Percentiles rank a stretch among this genome's conserved stretches.
phyloP scores from a whole-genome alignment of 2,113 vertebrate genomes.

The Zeus faber region DNA sequence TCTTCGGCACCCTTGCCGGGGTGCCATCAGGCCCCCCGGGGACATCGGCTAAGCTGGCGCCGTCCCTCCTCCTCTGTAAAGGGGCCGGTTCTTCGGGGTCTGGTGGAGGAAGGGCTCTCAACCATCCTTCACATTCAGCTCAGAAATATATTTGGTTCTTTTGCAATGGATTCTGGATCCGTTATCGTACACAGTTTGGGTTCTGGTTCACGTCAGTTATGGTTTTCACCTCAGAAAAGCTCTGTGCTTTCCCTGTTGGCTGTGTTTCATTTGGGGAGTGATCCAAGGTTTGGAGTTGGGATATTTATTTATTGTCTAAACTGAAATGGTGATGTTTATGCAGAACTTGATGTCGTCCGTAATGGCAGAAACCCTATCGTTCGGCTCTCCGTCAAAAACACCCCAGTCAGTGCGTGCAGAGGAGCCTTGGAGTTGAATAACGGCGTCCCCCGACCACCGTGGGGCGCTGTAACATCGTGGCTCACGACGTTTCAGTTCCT shows the following conservation, averaged over 20 bases:
- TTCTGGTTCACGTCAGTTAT: too few relatives aligned
- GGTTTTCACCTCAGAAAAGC: too few relatives aligned
- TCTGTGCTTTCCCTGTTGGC: too few relatives aligned
- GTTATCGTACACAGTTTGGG: too few relatives aligned
- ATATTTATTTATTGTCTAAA: not conserved
- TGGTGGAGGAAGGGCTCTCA: too few relatives aligned
- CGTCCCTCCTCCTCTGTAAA: not conserved
- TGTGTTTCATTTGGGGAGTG: not conserved
- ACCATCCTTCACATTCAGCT: too few relatives aligned
- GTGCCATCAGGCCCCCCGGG: not conserved
- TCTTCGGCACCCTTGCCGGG: not conserved
- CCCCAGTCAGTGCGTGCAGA: not conserved
- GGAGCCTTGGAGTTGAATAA: not conserved
- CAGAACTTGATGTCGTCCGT: not conserved
- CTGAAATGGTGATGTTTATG: not conserved
- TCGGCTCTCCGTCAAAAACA: not conserved
- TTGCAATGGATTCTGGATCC: too few relatives aligned
- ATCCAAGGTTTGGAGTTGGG: not conserved
- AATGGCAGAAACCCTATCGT: not conserved
- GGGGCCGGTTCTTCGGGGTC: too few relatives aligned
- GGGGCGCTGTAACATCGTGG: not conserved
- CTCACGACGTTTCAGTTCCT: not conserved
- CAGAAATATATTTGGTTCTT: too few relatives aligned
- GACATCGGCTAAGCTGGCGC: not conserved
- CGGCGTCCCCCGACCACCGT: not conserved